Conservation (phyloP, 2,888 invertebrate genomes). For the Zelleria hepariella region DNA sequence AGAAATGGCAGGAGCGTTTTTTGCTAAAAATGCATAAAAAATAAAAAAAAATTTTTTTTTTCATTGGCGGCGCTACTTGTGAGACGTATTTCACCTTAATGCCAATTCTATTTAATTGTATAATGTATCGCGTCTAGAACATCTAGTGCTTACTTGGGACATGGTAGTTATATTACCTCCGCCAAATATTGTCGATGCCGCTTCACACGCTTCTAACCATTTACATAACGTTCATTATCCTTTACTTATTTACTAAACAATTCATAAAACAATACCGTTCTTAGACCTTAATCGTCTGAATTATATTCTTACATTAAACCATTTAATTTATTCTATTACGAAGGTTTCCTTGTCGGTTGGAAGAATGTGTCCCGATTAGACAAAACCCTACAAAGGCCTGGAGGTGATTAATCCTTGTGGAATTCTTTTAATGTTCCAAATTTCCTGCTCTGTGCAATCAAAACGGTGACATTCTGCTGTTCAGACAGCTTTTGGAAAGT, state of each 20-base stretch:
- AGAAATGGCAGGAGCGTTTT: no score
- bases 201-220: no score
- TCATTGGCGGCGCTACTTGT: no score
- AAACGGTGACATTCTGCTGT: background rate
- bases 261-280: background rate
- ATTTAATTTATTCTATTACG: slow-evolving; percentile 52
- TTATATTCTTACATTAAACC: slow-evolving; percentile 14
- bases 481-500: background rate
- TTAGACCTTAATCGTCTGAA: background rate
- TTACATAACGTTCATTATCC: background rate
- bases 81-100: no score
- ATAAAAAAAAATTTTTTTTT: no score
- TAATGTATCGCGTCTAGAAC: no score
- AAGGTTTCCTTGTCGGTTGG: slow-evolving; percentile 23
- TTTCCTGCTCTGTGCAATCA: slow-evolving; percentile 9
- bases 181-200: no score
- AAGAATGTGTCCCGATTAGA: slow-evolving; percentile 41
- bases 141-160: no score
- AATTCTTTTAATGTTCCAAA: slow-evolving; percentile 37
- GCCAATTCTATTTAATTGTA: no score
- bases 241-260: background rate
- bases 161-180: no score
- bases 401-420: slow-evolving; percentile 56
- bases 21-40: no score
- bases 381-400: slow-evolving; percentile 47